Conservation (phyloP, 2,113 vertebrate species). For the Pteropus alecto region DNA sequence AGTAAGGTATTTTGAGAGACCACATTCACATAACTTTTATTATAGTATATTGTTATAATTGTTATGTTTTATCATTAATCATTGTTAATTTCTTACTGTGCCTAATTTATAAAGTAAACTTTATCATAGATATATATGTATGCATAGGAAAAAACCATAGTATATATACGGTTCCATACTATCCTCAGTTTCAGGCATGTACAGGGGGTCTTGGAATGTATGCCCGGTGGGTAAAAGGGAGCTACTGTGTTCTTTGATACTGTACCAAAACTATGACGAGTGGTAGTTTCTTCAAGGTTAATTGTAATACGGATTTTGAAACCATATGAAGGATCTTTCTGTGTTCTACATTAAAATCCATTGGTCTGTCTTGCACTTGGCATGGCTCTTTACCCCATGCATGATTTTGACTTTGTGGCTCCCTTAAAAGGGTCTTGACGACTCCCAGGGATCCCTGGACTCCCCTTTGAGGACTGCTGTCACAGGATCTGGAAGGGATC, state of each 20-base stretch:
- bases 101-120: background rate
- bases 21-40: background rate
- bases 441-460: background rate
- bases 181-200: background rate
- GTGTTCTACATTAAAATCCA: background rate
- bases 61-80: background rate
- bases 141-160: background rate
- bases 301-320: background rate
- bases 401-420: background rate
- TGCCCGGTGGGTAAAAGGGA: background rate
- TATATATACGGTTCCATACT: background rate
- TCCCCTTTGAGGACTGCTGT: background rate
- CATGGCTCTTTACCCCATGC: background rate
- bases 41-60: background rate
- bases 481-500: background rate
- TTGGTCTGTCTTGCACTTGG: background rate
- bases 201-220: background rate
- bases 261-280: background rate
- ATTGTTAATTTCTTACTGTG: background rate
- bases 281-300: slow-evolving; percentile 27
- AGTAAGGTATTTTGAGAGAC: background rate
- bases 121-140: background rate
- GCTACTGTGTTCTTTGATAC: background rate
- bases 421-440: background rate
- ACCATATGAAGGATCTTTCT: background rate